A percentile compares a stretch with the other conserved stretches of the same genome.
These are phyloP conservation scores for Platysteira castanea DNA, from an alignment of 2,113 vertebrate species.

Conservation along the genomic window DNA sequence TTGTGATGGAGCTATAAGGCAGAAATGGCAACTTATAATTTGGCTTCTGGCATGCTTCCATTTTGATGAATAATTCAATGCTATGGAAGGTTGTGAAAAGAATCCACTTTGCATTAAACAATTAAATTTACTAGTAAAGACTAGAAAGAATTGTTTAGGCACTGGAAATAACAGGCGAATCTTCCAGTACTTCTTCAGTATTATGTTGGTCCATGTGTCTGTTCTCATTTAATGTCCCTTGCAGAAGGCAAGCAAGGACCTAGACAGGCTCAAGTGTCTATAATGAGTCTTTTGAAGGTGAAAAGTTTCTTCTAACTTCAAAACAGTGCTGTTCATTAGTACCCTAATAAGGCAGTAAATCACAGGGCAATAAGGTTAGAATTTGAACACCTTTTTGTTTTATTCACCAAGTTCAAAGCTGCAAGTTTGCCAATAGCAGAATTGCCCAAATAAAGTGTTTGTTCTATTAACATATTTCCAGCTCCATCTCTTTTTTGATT, in stretches of 20 bases:
- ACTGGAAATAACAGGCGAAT: neutral
- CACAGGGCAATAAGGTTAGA: neutral
- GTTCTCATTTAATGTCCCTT: neutral
- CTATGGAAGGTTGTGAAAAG: neutral
- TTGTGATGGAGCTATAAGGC: neutral
- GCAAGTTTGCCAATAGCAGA: neutral
- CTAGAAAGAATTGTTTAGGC: neutral
- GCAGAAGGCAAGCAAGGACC: neutral
- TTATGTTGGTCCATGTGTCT: neutral
- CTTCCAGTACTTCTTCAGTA: neutral
- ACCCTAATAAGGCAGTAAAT: neutral
- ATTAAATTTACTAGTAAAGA: conserved; percentile 24
- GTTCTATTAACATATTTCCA: conserved; percentile 21
- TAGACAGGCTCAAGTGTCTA: neutral
- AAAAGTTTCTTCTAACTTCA: neutral
- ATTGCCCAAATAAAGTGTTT: conserved; percentile 16
- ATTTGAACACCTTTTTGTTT: conserved; percentile 16
- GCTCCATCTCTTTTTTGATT: neutral
- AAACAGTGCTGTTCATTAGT: neutral
- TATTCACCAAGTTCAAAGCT: neutral
- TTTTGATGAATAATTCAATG: conserved; percentile 7
- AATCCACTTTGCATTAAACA: conserved; percentile 7
- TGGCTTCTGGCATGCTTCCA: conserved; percentile 30
- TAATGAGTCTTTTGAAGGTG: neutral
- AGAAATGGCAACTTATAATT: neutral